phyloP scores from a whole-genome alignment of 1,140 invertebrate species.

The Apis florea region DNA sequence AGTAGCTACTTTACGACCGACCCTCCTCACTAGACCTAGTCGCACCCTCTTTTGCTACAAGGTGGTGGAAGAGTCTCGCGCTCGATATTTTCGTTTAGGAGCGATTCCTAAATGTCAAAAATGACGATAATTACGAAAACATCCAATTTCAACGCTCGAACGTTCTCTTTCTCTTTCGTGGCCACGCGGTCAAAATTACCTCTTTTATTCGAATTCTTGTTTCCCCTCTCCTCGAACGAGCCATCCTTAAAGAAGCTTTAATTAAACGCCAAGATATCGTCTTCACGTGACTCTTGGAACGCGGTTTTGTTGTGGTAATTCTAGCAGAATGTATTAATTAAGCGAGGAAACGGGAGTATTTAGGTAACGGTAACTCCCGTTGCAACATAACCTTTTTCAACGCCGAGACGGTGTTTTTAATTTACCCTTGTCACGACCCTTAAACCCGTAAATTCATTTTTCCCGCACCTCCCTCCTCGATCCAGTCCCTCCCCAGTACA shows the following conservation, averaged over 20 bases:
- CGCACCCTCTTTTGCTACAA: not conserved
- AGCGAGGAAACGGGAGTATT: not conserved
- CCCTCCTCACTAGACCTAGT: conserved; percentile 13
- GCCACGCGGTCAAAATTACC: too few species aligned
- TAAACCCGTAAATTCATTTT: not conserved
- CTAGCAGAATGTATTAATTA: not conserved
- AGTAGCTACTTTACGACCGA: conserved; percentile 31
- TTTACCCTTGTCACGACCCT: not conserved
- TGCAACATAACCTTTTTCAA: too few species aligned
- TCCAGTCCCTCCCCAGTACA: not conserved
- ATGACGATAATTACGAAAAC: not conserved
- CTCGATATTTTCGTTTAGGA: conserved; percentile 22
- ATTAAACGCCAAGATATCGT: not conserved
- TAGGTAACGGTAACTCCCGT: not conserved
- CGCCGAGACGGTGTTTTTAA: not conserved
- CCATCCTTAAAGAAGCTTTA: not conserved
- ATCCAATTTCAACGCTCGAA: not conserved
- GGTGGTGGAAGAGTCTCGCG: not conserved
- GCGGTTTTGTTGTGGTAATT: not conserved
- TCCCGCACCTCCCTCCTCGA: not conserved
- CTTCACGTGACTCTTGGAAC: not conserved
- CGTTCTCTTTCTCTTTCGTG: not conserved
- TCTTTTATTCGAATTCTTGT: not conserved
- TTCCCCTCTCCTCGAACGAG: not conserved
- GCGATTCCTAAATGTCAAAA: not conserved